These are phyloP conservation scores for Penaeus japonicus DNA, from an alignment of 1,140 invertebrate genomes.

Conservation along the genomic window DNA sequence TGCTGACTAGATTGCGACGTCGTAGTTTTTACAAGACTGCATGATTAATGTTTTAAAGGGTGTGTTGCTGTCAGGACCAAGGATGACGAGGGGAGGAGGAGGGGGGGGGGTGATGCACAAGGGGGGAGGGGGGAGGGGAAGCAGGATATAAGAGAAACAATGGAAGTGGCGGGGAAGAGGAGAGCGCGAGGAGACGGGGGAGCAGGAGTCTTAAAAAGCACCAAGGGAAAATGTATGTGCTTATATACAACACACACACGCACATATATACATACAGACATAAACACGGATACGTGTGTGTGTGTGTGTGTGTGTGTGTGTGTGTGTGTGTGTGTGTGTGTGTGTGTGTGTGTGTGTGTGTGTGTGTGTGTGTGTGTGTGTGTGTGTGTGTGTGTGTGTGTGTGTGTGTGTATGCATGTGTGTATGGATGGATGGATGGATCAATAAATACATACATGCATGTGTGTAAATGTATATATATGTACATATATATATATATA, in stretches of 20 bases:
- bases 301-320: background rate
- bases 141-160: background rate
- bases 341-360: background rate
- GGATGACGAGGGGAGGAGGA: background rate
- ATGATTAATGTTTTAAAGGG: too few species aligned
- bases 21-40: too few species aligned
- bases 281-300: background rate
- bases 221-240: background rate
- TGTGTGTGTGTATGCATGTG: background rate
- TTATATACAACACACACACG: too few species aligned
- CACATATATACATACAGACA: too few species aligned
- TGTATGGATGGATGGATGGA: background rate
- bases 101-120: too few species aligned
- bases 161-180: background rate
- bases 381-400: background rate
- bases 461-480: background rate
- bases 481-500: too few species aligned
- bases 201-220: background rate
- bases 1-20: too few species aligned
- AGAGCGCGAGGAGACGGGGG: background rate
- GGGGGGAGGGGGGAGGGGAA: background rate
- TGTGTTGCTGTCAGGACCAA: background rate
- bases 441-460: background rate
- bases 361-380: background rate
- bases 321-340: background rate